These are phyloP conservation scores for Euzophera pinguis DNA, from an alignment of 2,888 invertebrate genomes.

Conservation along the genomic window DNA sequence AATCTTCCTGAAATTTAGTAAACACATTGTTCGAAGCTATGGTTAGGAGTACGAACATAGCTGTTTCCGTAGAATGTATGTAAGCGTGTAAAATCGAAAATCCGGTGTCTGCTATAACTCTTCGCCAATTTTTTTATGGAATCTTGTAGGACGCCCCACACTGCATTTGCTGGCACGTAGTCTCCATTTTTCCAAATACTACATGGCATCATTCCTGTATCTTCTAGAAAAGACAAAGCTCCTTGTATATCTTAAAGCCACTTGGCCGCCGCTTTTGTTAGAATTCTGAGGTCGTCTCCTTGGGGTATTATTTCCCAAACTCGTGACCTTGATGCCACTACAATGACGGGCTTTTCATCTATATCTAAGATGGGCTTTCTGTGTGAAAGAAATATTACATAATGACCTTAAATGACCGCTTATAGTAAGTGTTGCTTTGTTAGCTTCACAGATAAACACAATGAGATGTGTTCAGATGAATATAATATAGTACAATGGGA, in stretches of 20 bases:
- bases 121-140: too few species aligned
- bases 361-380: not conserved
- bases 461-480: too few species aligned
- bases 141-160: too few species aligned
- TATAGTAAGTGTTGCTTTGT: not conserved
- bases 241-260: not conserved
- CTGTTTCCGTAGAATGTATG: too few species aligned
- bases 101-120: too few species aligned
- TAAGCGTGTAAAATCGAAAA: too few species aligned
- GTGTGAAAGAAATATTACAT: not conserved
- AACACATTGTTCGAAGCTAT: too few species aligned
- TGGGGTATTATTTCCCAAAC: not conserved
- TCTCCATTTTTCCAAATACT: not conserved
- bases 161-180: too few species aligned
- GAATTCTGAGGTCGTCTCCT: not conserved
- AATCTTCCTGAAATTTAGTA: too few species aligned
- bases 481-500: too few species aligned
- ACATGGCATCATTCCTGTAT: not conserved
- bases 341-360: not conserved
- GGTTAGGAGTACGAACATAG: too few species aligned
- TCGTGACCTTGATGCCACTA: slow-evolving; percentile 1
- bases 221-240: not conserved
- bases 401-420: not conserved
- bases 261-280: slow-evolving; percentile 7
- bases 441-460: too few species aligned